Evolutionary conservation across 2,797 vertebrate species (phyloP).

Genomic region (Micromesistius poutassou): DNA sequence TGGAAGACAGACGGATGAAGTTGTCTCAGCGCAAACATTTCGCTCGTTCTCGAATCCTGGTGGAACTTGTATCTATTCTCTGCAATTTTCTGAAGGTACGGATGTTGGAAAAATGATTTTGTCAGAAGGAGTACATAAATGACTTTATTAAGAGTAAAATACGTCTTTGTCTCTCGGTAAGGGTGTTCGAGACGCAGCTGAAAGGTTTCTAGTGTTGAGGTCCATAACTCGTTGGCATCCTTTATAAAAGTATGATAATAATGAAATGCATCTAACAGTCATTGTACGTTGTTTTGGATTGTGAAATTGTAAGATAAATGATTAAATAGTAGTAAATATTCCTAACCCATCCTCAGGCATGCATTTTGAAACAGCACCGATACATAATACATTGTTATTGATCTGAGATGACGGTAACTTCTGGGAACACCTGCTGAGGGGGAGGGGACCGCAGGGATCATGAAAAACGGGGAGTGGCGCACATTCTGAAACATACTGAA

Average conservation of each 20-base stretch:
- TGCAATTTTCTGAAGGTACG: neutral
- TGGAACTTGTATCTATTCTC: too few species aligned
- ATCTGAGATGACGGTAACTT: constrained; percentile 79
- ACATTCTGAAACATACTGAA: neutral
- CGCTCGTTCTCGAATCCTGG: too few species aligned
- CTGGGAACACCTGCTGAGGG: constrained; percentile 90
- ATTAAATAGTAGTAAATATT: too few species aligned
- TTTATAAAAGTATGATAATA: too few species aligned
- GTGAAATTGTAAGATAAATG: too few species aligned
- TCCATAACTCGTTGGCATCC: too few species aligned
- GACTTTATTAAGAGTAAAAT: too few species aligned
- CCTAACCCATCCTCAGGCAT: neutral
- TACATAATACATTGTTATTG: constrained; percentile 5
- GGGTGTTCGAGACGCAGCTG: neutral
- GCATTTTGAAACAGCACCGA: neutral
- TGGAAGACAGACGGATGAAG: neutral
- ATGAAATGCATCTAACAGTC: too few species aligned
- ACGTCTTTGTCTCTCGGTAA: neutral
- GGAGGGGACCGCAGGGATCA: constrained; percentile 58
- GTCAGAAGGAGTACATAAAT: neutral
- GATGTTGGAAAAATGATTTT: neutral
- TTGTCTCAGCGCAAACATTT: too few species aligned
- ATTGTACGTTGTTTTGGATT: too few species aligned
- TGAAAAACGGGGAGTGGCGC: too few species aligned
- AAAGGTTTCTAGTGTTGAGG: too few species aligned